These are phyloP conservation scores for Andrena bicolor DNA, from an alignment of 2,888 invertebrate species.

Conservation along the genomic window DNA sequence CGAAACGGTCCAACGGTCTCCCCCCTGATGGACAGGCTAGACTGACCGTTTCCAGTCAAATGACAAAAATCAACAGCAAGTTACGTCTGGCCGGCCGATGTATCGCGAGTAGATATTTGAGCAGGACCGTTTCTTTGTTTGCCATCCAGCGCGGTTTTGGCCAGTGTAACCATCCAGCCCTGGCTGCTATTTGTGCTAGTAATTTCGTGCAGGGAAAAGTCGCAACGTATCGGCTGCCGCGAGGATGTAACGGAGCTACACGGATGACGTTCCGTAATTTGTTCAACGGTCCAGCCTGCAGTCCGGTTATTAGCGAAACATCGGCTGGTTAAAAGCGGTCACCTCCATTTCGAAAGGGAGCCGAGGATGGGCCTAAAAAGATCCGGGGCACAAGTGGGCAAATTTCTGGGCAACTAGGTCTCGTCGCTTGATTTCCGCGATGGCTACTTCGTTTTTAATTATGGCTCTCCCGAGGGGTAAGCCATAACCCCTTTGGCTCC, in stretches of 20 bases:
- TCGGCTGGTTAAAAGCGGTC: background rate
- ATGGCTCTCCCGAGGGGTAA: too few relatives aligned
- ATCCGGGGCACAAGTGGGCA: too few relatives aligned
- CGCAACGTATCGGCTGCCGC: slow-evolving; percentile 53
- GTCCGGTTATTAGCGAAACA: slow-evolving; percentile 20
- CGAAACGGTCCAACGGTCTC: background rate
- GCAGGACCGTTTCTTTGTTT: slow-evolving; percentile 75
- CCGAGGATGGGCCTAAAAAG: too few relatives aligned
- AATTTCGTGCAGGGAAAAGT: slow-evolving; percentile 65
- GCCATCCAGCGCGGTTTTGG: slow-evolving; percentile 66
- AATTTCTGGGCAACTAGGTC: too few relatives aligned
- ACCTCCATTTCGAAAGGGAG: too few relatives aligned
- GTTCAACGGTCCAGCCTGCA: slow-evolving; percentile 41
- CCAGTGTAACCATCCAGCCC: slow-evolving; percentile 56
- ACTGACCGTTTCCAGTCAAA: slow-evolving; percentile 68
- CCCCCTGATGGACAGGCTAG: slow-evolving; percentile 22
- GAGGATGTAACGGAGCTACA: slow-evolving; percentile 42
- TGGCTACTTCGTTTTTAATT: too few relatives aligned
- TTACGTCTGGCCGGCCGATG: slow-evolving; percentile 61
- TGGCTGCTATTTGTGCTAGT: slow-evolving; percentile 70
- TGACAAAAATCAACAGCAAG: slow-evolving; percentile 79
- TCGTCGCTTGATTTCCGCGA: too few relatives aligned
- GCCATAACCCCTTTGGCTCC: too few relatives aligned
- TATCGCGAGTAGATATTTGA: slow-evolving; percentile 75
- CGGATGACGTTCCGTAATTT: slow-evolving; percentile 56